Evolutionary conservation across 2,888 invertebrate genomes (phyloP).

Genomic region (Trachelus tabidus): DNA sequence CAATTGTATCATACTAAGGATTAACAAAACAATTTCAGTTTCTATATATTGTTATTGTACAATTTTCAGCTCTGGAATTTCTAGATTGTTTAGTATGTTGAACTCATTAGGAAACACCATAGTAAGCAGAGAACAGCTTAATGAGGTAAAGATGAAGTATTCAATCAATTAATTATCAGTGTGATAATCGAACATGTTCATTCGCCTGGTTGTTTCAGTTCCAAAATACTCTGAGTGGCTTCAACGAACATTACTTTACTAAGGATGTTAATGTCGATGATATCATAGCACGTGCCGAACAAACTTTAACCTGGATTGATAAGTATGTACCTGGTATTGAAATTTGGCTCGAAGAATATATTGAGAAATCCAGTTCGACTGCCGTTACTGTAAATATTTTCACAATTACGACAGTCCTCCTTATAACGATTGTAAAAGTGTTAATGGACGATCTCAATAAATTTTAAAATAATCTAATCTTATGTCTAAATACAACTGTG

Average conservation of each 20-base stretch:
- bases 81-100: background rate
- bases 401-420: background rate
- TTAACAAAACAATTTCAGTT: background rate
- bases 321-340: constrained; percentile 13
- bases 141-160: background rate
- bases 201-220: background rate
- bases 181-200: background rate
- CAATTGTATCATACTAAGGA: background rate
- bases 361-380: background rate
- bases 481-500: background rate
- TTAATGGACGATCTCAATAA: background rate
- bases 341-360: background rate
- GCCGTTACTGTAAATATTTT: background rate
- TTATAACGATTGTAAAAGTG: background rate
- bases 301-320: constrained; percentile 42
- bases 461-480: background rate
- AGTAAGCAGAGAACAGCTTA: background rate
- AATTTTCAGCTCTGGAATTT: background rate
- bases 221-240: background rate
- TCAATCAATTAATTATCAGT: background rate
- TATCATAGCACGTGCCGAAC: constrained; percentile 13
- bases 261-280: background rate
- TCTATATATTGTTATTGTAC: background rate
- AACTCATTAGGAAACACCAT: background rate
- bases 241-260: background rate